Percentiles rank a stretch among this genome's conserved stretches.
phyloP scores from a whole-genome alignment of 2,797 vertebrate genomes.

The Falco biarmicus region DNA sequence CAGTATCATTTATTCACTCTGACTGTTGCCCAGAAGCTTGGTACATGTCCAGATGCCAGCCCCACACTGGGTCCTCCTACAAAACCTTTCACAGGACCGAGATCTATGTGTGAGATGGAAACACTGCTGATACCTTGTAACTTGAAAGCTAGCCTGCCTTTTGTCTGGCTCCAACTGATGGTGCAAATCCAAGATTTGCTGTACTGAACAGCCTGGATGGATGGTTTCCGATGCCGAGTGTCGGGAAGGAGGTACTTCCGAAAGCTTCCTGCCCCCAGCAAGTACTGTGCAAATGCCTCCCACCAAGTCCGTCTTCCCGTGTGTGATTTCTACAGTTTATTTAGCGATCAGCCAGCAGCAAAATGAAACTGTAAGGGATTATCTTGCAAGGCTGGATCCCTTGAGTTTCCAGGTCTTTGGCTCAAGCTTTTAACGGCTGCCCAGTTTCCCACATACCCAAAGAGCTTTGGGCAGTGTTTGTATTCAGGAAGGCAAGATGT shows the following conservation, averaged over 20 bases:
- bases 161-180: background rate
- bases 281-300: background rate
- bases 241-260: background rate
- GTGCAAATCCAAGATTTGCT: background rate
- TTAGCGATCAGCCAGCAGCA: background rate
- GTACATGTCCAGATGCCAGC: background rate
- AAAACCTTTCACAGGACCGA: background rate
- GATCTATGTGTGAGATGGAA: background rate
- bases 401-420: background rate
- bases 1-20: slow-evolving; percentile 34
- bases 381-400: background rate
- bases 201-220: background rate
- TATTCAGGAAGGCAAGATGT: background rate
- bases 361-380: background rate
- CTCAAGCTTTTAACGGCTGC: background rate
- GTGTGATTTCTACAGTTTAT: background rate
- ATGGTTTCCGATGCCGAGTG: background rate
- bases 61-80: background rate
- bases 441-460: background rate
- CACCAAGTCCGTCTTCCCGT: background rate
- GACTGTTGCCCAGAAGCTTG: slow-evolving; percentile 38
- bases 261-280: background rate
- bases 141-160: background rate
- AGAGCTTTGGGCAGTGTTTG: background rate
- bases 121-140: background rate